Conservation (phyloP, 2,888 invertebrate genomes). For the Macropis europaea region DNA sequence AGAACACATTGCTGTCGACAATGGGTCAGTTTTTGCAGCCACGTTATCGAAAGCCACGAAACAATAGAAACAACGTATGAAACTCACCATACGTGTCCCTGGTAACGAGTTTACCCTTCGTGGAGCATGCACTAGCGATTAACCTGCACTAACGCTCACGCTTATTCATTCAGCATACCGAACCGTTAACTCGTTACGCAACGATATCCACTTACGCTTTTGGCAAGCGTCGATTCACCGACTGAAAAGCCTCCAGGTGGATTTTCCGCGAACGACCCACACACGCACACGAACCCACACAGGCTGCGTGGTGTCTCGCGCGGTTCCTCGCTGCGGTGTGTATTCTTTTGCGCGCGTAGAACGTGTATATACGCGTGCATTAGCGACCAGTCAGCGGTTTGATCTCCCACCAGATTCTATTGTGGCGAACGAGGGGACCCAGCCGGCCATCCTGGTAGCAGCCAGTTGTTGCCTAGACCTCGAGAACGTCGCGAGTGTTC, state of each 20-base stretch:
- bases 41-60: too few relatives aligned
- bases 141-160: slow-evolving; percentile 10
- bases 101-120: too few relatives aligned
- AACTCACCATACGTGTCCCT: too few relatives aligned
- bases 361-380: slow-evolving; percentile 37
- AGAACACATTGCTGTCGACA: too few relatives aligned
- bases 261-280: slow-evolving; percentile 20
- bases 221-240: slow-evolving; percentile 15
- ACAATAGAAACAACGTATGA: too few relatives aligned
- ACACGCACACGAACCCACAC: too few relatives aligned
- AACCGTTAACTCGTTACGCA: slow-evolving; percentile 28
- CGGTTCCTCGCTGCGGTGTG: background rate
- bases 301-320: background rate
- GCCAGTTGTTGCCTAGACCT: slow-evolving; percentile 76
- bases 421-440: slow-evolving; percentile 69
- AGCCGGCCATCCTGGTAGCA: slow-evolving; percentile 69
- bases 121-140: too few relatives aligned
- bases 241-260: slow-evolving; percentile 16
- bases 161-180: slow-evolving; percentile 18
- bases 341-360: background rate
- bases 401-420: slow-evolving; percentile 77
- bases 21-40: too few relatives aligned
- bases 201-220: slow-evolving; percentile 12
- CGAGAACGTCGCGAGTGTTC: slow-evolving; percentile 65
- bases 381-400: slow-evolving; percentile 71